Percentiles rank a stretch among this genome's conserved stretches.
phyloP scores from a whole-genome alignment of 2,888 invertebrate genomes.

The Hydraecia micacea region DNA sequence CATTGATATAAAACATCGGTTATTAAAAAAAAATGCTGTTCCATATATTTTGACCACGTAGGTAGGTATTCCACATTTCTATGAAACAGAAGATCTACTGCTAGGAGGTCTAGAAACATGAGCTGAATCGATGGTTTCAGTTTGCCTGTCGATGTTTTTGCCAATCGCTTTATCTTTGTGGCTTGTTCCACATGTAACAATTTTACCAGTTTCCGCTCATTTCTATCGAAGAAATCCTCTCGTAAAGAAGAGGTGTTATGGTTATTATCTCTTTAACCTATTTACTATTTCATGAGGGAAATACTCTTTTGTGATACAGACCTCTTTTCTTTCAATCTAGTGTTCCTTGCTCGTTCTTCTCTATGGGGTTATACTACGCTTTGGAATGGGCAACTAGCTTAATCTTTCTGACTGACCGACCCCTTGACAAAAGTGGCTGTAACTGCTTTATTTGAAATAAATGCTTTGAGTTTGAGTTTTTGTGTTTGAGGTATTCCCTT shows the following conservation, averaged over 20 bases:
- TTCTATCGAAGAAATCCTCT: conserved; percentile 85
- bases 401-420: not conserved
- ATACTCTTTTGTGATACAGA: conserved; percentile 23
- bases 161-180: conserved; percentile 50
- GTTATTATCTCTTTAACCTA: conserved; percentile 61
- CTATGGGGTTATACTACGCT: not conserved
- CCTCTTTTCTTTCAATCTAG: not conserved
- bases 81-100: too few relatives aligned
- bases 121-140: too few relatives aligned
- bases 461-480: too few relatives aligned
- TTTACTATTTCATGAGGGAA: conserved; percentile 45
- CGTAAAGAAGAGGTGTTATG: conserved; percentile 84
- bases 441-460: not conserved
- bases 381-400: not conserved
- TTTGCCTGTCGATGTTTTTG: too few relatives aligned
- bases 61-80: too few relatives aligned
- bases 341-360: not conserved
- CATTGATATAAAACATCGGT: too few relatives aligned
- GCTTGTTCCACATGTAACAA: conserved; percentile 65
- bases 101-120: too few relatives aligned
- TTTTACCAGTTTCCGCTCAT: conserved; percentile 77
- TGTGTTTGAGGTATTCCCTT: not conserved
- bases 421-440: not conserved
- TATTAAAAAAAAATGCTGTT: too few relatives aligned
- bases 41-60: too few relatives aligned